phyloP scores from a whole-genome alignment of 1,140 invertebrate genomes.

The Teleogryllus occipitalis region DNA sequence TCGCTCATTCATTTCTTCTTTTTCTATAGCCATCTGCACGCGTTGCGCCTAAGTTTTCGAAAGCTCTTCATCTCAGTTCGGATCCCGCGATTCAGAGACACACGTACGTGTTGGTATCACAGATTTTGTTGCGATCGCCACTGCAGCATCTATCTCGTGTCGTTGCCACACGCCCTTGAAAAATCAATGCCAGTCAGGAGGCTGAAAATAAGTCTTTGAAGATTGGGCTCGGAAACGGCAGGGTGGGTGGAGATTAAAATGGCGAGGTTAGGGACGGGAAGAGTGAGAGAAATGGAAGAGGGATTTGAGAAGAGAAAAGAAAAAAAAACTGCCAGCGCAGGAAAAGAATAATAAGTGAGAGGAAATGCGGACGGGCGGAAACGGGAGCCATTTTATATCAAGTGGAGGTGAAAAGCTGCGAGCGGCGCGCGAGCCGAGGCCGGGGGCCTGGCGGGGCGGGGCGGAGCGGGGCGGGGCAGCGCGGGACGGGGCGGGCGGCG shows the following conservation, averaged over 20 bases:
- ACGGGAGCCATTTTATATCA: background rate
- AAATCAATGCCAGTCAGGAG: background rate
- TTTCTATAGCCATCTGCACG: background rate
- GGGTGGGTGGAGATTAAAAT: too few species aligned
- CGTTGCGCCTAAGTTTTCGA: too few species aligned
- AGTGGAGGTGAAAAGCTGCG: background rate
- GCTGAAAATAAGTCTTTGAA: too few species aligned
- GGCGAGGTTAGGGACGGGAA: too few species aligned
- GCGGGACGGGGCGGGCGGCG: too few species aligned
- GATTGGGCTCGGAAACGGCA: too few species aligned
- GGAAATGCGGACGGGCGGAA: background rate
- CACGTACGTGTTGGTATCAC: too few species aligned
- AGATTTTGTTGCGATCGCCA: too few species aligned
- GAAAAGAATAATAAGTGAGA: background rate
- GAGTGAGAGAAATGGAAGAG: too few species aligned
- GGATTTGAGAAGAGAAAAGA: background rate
- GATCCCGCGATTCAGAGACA: background rate
- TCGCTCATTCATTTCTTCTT: background rate
- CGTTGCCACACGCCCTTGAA: background rate
- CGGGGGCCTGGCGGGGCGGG: too few species aligned
- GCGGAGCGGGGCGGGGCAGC: too few species aligned
- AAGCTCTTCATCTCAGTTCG: background rate
- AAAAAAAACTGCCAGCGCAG: background rate
- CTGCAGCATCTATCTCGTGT: background rate
- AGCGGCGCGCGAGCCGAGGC: background rate